A percentile compares a stretch with the other conserved stretches of the same genome.
These are phyloP conservation scores for Syncerus caffer DNA, from an alignment of 2,797 vertebrate species.

Conservation along the genomic window DNA sequence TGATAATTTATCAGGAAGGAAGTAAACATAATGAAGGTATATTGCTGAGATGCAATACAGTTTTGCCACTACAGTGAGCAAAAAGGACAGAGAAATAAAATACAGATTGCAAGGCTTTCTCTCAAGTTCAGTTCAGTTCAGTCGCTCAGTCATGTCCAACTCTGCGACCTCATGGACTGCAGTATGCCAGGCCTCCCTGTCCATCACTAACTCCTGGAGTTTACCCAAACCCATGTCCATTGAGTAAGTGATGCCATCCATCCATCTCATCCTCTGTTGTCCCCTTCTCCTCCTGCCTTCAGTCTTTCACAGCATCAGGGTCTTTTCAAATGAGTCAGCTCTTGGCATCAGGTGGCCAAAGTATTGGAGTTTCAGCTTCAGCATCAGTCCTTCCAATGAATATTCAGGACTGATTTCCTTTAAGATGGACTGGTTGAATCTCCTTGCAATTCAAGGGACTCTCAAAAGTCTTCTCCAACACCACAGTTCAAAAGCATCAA, in stretches of 20 bases:
- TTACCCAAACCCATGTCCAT: neutral
- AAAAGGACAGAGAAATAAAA: neutral
- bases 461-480: neutral
- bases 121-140: neutral
- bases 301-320: neutral
- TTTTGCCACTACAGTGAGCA: neutral
- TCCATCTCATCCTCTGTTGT: neutral
- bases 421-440: neutral
- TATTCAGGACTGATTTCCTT: neutral
- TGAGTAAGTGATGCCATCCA: too few species aligned
- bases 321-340: neutral
- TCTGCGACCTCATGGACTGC: neutral
- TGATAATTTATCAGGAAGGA: neutral
- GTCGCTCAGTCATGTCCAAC: rapidly evolving
- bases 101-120: neutral
- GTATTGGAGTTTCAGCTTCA: neutral
- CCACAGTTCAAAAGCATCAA: neutral
- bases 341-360: neutral
- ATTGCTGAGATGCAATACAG: neutral
- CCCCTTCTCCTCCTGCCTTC: neutral
- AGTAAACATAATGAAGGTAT: neutral
- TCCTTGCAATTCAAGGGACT: neutral
- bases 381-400: neutral
- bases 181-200: neutral
- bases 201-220: rapidly evolving